phyloP scores from a whole-genome alignment of 2,888 invertebrate genomes.

The Polymixis lichenea region DNA sequence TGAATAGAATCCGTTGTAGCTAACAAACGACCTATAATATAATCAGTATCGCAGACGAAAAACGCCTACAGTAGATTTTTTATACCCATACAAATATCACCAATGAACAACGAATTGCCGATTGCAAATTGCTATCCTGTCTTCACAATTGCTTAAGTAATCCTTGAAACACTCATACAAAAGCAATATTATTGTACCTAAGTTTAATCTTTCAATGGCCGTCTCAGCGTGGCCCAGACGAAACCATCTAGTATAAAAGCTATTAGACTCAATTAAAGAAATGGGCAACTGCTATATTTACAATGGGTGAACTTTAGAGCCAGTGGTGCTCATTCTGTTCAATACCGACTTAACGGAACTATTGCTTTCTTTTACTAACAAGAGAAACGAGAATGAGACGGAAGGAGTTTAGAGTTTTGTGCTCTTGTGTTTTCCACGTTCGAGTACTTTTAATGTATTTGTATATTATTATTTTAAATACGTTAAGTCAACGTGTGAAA shows the following conservation, averaged over 20 bases:
- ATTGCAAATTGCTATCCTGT: neutral
- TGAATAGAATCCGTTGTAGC: no score
- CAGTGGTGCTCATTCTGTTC: constrained; percentile 16
- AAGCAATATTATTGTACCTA: constrained; percentile 23
- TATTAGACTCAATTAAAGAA: constrained; percentile 47
- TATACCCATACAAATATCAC: neutral
- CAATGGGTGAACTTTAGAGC: constrained; percentile 42
- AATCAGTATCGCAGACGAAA: neutral
- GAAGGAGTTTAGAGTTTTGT: neutral
- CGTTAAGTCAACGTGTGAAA: neutral
- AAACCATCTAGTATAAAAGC: constrained; percentile 47
- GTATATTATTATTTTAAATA: neutral
- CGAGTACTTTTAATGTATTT: neutral
- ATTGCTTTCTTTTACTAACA: neutral
- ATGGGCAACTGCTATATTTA: constrained; percentile 33
- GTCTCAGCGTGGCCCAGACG: constrained; percentile 21
- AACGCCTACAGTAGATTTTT: neutral
- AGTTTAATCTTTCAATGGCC: constrained; percentile 29
- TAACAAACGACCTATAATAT: neutral
- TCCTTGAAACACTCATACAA: constrained; percentile 17
- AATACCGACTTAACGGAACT: constrained; percentile 4
- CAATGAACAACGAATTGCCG: neutral
- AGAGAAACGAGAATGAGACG: neutral
- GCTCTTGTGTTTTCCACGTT: neutral
- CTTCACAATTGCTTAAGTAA: neutral